A percentile compares a stretch with the other conserved stretches of the same genome.
Conservation (phyloP, 2,888 invertebrate genomes). For the Sesia bembeciformis region DNA sequence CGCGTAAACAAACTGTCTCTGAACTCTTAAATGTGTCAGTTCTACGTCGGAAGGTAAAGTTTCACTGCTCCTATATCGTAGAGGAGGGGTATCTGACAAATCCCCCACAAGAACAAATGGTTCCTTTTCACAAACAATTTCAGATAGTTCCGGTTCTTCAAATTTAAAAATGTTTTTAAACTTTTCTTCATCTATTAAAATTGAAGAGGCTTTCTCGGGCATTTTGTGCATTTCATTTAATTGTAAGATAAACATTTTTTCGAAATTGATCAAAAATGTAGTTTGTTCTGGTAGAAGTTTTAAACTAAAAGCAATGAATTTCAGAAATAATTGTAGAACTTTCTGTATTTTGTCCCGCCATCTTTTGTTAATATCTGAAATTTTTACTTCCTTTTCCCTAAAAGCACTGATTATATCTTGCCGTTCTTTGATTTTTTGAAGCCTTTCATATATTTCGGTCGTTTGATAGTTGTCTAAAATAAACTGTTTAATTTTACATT, state of each 20-base stretch:
- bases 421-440: conserved; percentile 37
- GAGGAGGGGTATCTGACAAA: conserved; percentile 29
- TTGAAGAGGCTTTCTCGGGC: conserved; percentile 23
- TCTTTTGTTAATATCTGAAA: conserved; percentile 39
- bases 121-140: conserved; percentile 28
- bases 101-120: conserved; percentile 52
- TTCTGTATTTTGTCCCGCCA: conserved; percentile 58
- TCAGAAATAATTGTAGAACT: conserved; percentile 50
- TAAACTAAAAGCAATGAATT: conserved; percentile 55
- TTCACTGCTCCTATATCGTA: conserved; percentile 46
- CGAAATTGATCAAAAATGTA: conserved; percentile 52
- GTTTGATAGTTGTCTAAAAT: conserved; percentile 41
- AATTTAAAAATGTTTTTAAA: conserved; percentile 35
- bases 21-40: conserved; percentile 39
- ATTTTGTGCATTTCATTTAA: conserved; percentile 51
- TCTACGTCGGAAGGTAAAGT: conserved; percentile 45
- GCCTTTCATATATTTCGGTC: conserved; percentile 34
- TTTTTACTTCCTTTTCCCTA: conserved; percentile 26
- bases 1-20: conserved; percentile 51
- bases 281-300: conserved; percentile 59
- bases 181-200: conserved; percentile 34
- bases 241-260: conserved; percentile 58
- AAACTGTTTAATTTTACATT: conserved; percentile 52
- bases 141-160: conserved; percentile 14
- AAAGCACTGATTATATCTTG: conserved; percentile 29